Conservation (phyloP, 2,797 vertebrate species). For the Lepilemur ruficaudatus region DNA sequence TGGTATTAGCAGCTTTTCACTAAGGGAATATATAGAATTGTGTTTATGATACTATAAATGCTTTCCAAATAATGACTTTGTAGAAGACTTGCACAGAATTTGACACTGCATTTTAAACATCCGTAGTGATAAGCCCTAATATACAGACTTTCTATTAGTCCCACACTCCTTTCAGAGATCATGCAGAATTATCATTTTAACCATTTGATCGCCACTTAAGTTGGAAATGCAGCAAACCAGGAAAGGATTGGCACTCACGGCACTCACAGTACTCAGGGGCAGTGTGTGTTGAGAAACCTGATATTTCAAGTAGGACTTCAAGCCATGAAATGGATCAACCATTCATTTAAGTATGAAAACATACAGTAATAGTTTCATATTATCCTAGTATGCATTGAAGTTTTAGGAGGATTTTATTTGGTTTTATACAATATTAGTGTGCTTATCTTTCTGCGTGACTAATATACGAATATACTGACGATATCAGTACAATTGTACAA, state of each 20-base stretch:
- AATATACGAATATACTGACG: neutral
- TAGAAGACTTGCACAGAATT: fast-evolving
- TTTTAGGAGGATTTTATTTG: neutral
- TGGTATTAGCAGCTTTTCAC: neutral
- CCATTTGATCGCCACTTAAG: neutral
- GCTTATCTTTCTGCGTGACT: neutral
- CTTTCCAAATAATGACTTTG: neutral
- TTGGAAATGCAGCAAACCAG: neutral
- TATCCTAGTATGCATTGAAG: neutral
- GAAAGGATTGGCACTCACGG: fast-evolving
- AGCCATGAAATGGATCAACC: neutral
- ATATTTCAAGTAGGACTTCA: neutral
- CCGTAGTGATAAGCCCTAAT: neutral
- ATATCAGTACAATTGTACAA: neutral
- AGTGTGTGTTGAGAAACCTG: neutral
- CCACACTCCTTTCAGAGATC: neutral
- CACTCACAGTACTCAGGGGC: fast-evolving
- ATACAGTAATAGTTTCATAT: neutral
- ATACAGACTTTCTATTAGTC: neutral
- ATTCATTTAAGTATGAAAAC: neutral
- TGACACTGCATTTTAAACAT: no score
- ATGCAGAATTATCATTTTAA: neutral
- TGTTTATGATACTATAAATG: neutral
- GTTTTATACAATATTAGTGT: neutral
- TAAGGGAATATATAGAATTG: neutral